Evolutionary conservation across 2,888 invertebrate genomes (phyloP).

Genomic region (Dryobota labecula): DNA sequence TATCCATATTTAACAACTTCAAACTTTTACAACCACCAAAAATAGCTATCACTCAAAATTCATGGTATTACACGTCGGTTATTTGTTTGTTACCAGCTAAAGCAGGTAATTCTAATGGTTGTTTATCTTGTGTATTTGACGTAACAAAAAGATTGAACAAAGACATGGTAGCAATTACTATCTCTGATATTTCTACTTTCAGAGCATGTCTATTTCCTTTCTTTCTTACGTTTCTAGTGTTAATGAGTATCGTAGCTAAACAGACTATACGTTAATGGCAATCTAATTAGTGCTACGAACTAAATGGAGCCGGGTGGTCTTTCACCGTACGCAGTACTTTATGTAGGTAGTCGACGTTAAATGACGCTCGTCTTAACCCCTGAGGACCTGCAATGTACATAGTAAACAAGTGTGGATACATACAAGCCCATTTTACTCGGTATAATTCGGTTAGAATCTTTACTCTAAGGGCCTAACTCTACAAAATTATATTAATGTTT

Average conservation of each 20-base stretch:
- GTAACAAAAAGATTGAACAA: not conserved
- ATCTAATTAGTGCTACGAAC: conserved; percentile 57
- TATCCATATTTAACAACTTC: not conserved
- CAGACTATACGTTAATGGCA: conserved; percentile 50
- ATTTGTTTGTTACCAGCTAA: conserved; percentile 6
- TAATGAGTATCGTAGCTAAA: conserved; percentile 38
- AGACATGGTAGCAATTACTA: not conserved
- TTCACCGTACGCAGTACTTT: conserved; percentile 33
- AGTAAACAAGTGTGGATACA: conserved; percentile 47
- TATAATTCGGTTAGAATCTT: conserved; percentile 53
- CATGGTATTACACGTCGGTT: not conserved
- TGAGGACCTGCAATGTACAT: conserved; percentile 37
- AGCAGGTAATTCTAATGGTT: not conserved
- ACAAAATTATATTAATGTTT: conserved; percentile 54
- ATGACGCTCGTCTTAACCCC: conserved; percentile 47
- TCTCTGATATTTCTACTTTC: conserved; percentile 13
- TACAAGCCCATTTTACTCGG: conserved; percentile 41
- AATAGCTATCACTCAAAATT: not conserved
- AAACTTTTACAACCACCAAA: not conserved
- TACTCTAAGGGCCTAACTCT: conserved; percentile 44
- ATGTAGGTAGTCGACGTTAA: conserved; percentile 49
- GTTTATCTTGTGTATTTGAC: not conserved
- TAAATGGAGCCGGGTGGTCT: conserved; percentile 28
- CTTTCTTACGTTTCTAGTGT: not conserved
- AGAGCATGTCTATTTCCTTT: conserved; percentile 1